Conservation (phyloP, 1,140 invertebrate species). For the Drosophila lacteicornis region DNA sequence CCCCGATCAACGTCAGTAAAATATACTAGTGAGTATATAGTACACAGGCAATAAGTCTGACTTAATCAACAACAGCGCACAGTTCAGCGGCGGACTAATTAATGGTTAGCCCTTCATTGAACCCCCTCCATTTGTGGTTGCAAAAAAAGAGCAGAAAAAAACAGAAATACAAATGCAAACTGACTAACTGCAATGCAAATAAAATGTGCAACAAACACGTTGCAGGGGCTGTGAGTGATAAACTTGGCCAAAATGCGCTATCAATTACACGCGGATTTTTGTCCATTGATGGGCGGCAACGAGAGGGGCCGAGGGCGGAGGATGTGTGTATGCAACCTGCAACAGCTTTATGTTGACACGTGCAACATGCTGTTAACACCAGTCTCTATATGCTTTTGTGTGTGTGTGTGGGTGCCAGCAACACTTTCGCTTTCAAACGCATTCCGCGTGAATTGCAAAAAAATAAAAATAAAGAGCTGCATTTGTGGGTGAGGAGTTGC, state of each 20-base stretch:
- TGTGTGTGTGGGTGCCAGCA: slow-evolving; percentile 50
- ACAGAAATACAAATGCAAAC: slow-evolving; percentile 26
- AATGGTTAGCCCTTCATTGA: slow-evolving; percentile 48
- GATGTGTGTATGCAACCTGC: slow-evolving; percentile 53
- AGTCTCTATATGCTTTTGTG: slow-evolving; percentile 16
- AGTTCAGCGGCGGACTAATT: slow-evolving; percentile 60
- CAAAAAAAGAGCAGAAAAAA: slow-evolving; percentile 14
- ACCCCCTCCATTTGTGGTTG: slow-evolving; percentile 10
- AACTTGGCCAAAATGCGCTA: slow-evolving; percentile 74
- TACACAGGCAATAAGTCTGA: slow-evolving; percentile 19
- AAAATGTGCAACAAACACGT: slow-evolving; percentile 61
- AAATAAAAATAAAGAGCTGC: slow-evolving; percentile 60
- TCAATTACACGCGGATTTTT: slow-evolving; percentile 79
- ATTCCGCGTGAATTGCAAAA: slow-evolving; percentile 76
- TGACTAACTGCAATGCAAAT: slow-evolving; percentile 74
- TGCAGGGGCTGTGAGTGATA: slow-evolving; percentile 53
- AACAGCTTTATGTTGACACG: slow-evolving; percentile 76
- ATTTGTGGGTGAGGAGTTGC: slow-evolving; percentile 43
- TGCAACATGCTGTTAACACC: slow-evolving; percentile 82
- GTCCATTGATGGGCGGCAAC: slow-evolving; percentile 58
- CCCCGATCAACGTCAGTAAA: slow-evolving; percentile 16
- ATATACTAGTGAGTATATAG: slow-evolving; percentile 7
- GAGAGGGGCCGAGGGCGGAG: neutral
- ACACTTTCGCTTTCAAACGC: slow-evolving; percentile 79
- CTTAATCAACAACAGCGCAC: slow-evolving; percentile 60